Conservation (phyloP, 2,113 vertebrate genomes). For the Physeter macrocephalus region DNA sequence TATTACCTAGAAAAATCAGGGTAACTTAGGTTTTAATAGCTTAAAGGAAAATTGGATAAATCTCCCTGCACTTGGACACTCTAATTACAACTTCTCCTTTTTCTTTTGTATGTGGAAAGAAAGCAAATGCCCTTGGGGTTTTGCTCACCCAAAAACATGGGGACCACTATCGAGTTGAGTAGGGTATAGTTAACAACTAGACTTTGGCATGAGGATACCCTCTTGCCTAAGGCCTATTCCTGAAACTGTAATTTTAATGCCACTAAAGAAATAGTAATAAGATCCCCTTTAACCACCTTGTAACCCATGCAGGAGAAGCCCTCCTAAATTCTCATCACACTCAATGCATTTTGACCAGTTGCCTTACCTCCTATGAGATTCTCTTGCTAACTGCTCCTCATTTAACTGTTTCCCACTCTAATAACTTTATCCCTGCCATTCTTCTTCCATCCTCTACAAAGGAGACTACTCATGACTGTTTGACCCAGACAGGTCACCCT, state of each 20-base stretch:
- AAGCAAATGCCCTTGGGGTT: not conserved
- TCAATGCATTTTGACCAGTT: not conserved
- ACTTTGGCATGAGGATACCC: not conserved
- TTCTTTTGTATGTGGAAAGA: not conserved
- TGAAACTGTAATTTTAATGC: not conserved
- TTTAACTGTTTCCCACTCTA: not conserved
- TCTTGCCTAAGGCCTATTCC: not conserved
- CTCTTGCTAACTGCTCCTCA: not conserved
- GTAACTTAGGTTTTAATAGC: not conserved
- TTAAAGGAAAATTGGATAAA: not conserved
- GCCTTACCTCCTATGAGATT: not conserved
- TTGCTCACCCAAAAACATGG: not conserved
- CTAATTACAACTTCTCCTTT: not conserved
- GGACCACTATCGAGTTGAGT: not conserved
- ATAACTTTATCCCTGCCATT: not conserved
- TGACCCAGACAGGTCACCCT: not conserved
- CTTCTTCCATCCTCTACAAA: not conserved
- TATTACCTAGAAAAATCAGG: not conserved
- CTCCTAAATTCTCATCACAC: not conserved
- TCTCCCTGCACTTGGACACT: not conserved
- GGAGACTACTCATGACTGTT: not conserved
- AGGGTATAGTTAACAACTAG: not conserved
- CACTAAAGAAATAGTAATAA: not conserved
- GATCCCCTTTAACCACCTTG: not conserved
- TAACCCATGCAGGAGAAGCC: not conserved